Evolutionary conservation across 2,797 vertebrate species (phyloP), one percentile per base, ranked within the genome.

Genomic region (Decapterus maruadsi): DNA sequence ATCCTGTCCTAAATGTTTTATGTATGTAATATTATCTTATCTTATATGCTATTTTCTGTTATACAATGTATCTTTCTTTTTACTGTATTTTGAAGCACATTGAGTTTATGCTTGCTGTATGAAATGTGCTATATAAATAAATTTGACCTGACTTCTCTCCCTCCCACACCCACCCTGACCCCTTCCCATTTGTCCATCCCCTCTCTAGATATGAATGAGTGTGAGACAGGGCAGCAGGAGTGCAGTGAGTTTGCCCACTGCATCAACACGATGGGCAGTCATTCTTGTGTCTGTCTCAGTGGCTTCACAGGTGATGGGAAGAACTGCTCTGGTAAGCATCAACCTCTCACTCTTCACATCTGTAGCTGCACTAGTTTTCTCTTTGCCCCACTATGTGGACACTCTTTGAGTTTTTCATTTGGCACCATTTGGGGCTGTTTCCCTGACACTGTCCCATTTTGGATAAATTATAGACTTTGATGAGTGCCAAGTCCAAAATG

Each of bases 381-480:
- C 31, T 34, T 81, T 81, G 22, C 22, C 50, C 63, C 72, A 34
- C 46, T 89, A 56, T 67, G 68, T 85, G 81, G 51, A 86, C 65
- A 84, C 43, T 89, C 61, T 76, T 77, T 51, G 87, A 71, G 92
- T 86, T 36, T 88, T 82, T 87, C 36, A 82, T 88, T 82, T 86
- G 90, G 88, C 79, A 81, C 54, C 1, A 76, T 90, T 85, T 87
- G 83, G 92, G 81, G 66, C 81, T 91, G 56, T 92, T 93, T 91
- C 82, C 90, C 89, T 97, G 93, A 96, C 93, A 89, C 90, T 96
- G 85, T 96, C 86, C 94, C 93, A 90, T 96, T 96, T 96, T 96
- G 95, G 95, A 94, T 96, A 86, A 96, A 94, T 97, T 96, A 93
- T 96, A 97, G 96, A 97, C 96, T 84, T 95, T 90, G 95, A 97